Evolutionary conservation across 2,888 invertebrate genomes (phyloP), one percentile per base, ranked within the genome.

Genomic region (Caenorhabditis sp.): DNA sequence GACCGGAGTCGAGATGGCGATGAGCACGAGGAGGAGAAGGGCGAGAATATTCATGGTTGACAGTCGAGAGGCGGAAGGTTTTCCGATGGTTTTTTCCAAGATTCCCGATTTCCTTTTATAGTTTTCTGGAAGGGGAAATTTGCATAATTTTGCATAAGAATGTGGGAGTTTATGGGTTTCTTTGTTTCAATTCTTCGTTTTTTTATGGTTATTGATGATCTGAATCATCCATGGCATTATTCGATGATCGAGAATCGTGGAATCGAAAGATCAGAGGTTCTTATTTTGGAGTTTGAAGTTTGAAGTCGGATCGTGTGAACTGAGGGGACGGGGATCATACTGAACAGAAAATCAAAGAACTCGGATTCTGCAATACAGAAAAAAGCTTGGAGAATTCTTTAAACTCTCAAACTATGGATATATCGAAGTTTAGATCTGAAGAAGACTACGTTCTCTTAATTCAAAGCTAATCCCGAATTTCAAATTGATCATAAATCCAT

Each of bases 1-100:
- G 28, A 70, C 47, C 16, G 56, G 44, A 38, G 63, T 14, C n/a
- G 59, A 44, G 61, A 77, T 22, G 54, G 63, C 51, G 51, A 77
- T 26, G 16, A 77, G 76, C 16, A 44, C 49, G 35, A 70, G 12
- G 77, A 77, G 54, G 12, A 77, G 61, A 31, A 77, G n/a, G 26
- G 31, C 22, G 4, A 77, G 70, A 41, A 77, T n/a, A 31, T 77
- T 77, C 77, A 77, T 77, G 7, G 31, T 58, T 14, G 12, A 7
- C n/a, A 35, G 38, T 22, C 24, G 58, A 54, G 26, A 54, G 31
- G 16, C 35, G 24, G 14, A 26, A 44, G 14, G n/a, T 47, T 24
- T 31, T 51, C 66, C 31, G 51, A 66, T 66, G 31, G 22, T 66
- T 66, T 47, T 24, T 24, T 6, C 10, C 3, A 12, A 22, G 5